These are phyloP conservation scores for Proctacanthus coquilletti DNA, from an alignment of 1,140 invertebrate genomes.

Conservation along the genomic window DNA sequence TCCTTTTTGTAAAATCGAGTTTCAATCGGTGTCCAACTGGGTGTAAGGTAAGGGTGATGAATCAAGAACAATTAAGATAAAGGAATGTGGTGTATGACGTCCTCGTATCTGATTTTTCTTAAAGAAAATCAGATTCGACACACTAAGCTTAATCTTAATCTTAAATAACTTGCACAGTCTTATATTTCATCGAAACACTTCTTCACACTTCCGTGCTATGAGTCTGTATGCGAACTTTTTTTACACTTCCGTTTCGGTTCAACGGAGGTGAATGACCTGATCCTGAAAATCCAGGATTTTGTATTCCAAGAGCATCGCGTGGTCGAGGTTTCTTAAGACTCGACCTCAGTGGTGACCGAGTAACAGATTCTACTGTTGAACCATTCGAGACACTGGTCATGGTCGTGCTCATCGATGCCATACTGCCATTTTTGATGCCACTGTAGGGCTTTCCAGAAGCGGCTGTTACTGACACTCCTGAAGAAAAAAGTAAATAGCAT, in stretches of 20 bases:
- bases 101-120: too few relatives aligned
- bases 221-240: slow-evolving; percentile 76
- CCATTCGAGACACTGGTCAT: slow-evolving; percentile 50
- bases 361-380: slow-evolving; percentile 40
- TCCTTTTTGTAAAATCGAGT: too few relatives aligned
- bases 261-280: slow-evolving; percentile 63
- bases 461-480: slow-evolving; percentile 64
- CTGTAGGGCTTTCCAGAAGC: slow-evolving; percentile 65
- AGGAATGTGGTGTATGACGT: too few relatives aligned
- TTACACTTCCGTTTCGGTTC: slow-evolving; percentile 64
- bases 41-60: too few relatives aligned
- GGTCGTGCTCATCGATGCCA: slow-evolving; percentile 56
- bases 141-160: too few relatives aligned
- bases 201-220: slow-evolving; percentile 67
- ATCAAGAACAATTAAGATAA: too few relatives aligned
- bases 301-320: slow-evolving; percentile 52
- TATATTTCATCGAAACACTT: neutral
- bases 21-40: too few relatives aligned
- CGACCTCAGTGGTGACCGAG: slow-evolving; percentile 58
- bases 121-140: too few relatives aligned
- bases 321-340: slow-evolving; percentile 60
- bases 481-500: slow-evolving; percentile 10
- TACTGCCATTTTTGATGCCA: slow-evolving; percentile 56
- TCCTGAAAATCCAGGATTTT: slow-evolving; percentile 56
- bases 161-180: too few relatives aligned